Evolutionary conservation across 1,140 invertebrate species (phyloP).

Genomic region (Ostrea edulis): DNA sequence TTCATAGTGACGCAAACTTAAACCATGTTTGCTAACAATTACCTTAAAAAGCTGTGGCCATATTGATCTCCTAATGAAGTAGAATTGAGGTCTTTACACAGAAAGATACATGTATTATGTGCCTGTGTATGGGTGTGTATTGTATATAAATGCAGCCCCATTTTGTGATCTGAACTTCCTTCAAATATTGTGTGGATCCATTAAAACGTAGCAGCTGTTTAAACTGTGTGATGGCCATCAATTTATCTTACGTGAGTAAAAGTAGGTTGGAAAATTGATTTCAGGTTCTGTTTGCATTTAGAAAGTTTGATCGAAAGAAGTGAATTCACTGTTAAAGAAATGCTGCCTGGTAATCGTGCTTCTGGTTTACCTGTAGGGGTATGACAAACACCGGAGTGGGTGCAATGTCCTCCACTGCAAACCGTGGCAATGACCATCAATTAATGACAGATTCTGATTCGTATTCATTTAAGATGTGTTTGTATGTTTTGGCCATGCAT

Average conservation of each 20-base stretch:
- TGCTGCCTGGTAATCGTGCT: too few species aligned
- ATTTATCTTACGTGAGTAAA: slow-evolving; percentile 22
- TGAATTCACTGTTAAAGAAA: too few species aligned
- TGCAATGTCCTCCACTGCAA: too few species aligned
- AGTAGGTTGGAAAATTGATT: background rate
- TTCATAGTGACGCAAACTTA: background rate
- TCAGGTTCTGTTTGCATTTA: too few species aligned
- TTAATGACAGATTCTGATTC: too few species aligned
- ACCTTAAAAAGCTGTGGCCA: background rate
- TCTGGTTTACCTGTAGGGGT: too few species aligned
- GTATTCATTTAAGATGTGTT: too few species aligned
- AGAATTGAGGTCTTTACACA: background rate
- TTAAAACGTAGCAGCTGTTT: background rate
- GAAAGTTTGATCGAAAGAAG: too few species aligned
- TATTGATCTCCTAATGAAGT: slow-evolving; percentile 8
- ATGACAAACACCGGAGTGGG: too few species aligned
- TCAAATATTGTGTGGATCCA: background rate
- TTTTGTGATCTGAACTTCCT: background rate
- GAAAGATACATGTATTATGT: background rate
- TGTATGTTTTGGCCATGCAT: too few species aligned
- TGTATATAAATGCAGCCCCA: background rate
- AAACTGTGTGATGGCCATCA: background rate
- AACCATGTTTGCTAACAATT: background rate
- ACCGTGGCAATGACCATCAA: too few species aligned
- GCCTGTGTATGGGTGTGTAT: background rate